Percentiles rank a stretch among this genome's conserved stretches.
These are phyloP conservation scores for Bicyclus anynana DNA, from an alignment of 1,140 invertebrate species.

Conservation along the genomic window DNA sequence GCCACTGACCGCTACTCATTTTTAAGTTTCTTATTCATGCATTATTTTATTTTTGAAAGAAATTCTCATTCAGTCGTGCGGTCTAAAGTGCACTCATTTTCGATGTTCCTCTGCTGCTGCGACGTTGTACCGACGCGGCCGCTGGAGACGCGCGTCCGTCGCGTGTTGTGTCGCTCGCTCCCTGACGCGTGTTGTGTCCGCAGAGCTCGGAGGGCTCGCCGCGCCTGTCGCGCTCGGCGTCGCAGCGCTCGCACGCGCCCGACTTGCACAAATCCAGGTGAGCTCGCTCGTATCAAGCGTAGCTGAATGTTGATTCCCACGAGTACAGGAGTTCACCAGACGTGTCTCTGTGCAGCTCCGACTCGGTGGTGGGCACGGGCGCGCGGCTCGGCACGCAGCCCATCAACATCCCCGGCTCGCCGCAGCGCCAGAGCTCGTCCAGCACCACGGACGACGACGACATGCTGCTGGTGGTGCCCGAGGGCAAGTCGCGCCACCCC, in stretches of 20 bases:
- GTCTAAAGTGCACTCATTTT: too few species aligned
- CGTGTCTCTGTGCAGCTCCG: too few species aligned
- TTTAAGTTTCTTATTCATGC: too few species aligned
- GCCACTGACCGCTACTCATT: too few species aligned
- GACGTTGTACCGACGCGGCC: too few species aligned
- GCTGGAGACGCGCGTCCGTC: too few species aligned
- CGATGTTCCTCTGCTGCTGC: too few species aligned
- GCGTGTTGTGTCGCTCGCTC: too few species aligned
- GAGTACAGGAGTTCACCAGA: too few species aligned
- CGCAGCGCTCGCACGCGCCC: conserved; percentile 23
- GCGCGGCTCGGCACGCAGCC: conserved; percentile 72
- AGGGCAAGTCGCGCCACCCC: conserved; percentile 83
- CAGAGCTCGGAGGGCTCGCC: conserved; percentile 43
- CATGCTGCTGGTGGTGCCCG: conserved; percentile 58
- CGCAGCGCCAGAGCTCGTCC: conserved; percentile 77
- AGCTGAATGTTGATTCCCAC: too few species aligned
- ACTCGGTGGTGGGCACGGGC: conserved; percentile 48
- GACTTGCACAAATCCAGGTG: conserved; percentile 55
- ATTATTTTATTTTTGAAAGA: too few species aligned
- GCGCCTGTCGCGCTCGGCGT: conserved; percentile 32
- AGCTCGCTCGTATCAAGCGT: neutral
- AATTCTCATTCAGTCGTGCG: too few species aligned
- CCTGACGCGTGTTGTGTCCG: neutral
- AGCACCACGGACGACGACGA: conserved; percentile 67
- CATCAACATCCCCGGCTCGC: conserved; percentile 82